phyloP scores from a whole-genome alignment of 2,113 vertebrate genomes.

The Morphnarchus princeps region DNA sequence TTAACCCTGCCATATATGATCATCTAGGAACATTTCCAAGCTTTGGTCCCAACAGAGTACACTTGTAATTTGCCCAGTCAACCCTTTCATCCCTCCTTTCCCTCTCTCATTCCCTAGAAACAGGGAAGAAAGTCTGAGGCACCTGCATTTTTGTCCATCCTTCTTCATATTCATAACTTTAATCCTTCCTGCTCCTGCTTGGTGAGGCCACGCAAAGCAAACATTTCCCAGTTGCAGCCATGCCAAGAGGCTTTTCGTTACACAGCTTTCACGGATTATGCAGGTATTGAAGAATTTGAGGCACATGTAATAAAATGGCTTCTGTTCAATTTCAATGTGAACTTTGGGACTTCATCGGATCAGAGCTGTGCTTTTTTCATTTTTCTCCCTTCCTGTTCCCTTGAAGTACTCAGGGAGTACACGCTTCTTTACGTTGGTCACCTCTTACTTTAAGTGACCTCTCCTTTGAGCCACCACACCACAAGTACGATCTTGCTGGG shows the following conservation, averaged over 20 bases:
- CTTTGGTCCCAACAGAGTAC: neutral
- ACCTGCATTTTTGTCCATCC: neutral
- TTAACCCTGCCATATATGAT: neutral
- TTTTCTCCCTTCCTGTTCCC: neutral
- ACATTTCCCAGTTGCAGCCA: neutral
- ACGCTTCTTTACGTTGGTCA: neutral
- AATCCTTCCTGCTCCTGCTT: conserved; percentile 5
- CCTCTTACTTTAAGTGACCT: neutral
- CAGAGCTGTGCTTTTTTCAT: neutral
- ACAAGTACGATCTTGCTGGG: neutral
- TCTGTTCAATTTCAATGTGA: neutral
- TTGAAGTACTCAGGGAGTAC: neutral
- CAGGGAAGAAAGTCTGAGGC: neutral
- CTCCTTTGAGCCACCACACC: neutral
- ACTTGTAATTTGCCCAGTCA: neutral
- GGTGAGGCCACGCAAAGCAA: neutral
- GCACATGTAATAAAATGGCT: neutral
- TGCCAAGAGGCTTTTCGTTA: neutral
- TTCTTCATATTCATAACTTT: neutral
- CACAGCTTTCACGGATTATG: neutral
- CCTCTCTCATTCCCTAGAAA: neutral
- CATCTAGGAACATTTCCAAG: neutral
- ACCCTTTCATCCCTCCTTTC: neutral
- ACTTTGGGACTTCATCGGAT: neutral
- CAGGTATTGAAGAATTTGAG: neutral